A percentile compares a stretch with the other conserved stretches of the same genome.
Conservation (phyloP, 64 coral and sea anemone genomes). For the Montipora cactus region DNA sequence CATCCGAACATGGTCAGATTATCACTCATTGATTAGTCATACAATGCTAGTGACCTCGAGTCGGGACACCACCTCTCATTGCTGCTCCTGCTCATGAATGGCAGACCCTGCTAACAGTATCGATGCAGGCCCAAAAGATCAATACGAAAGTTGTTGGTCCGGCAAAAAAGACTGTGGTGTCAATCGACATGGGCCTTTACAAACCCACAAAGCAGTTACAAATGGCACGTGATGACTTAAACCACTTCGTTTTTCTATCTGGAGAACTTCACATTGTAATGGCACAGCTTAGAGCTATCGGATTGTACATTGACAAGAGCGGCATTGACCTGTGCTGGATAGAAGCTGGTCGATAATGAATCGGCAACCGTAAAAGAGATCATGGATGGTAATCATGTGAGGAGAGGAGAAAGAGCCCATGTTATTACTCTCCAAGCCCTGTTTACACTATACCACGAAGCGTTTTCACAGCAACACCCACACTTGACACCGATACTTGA, state of each 20-base stretch:
- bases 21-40: neutral
- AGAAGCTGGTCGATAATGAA: constrained; percentile 46
- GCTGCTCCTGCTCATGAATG: constrained; percentile 42
- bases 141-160: constrained; percentile 21
- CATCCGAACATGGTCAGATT: constrained; percentile 11
- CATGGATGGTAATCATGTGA: constrained; percentile 32
- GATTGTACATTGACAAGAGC: constrained; percentile 25
- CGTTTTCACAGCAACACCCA: constrained; percentile 20
- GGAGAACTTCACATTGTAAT: constrained; percentile 51
- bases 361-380: constrained; percentile 70
- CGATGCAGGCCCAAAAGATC: constrained; percentile 35
- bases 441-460: constrained; percentile 22
- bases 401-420: constrained; percentile 30
- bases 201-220: constrained; percentile 32
- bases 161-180: constrained; percentile 13
- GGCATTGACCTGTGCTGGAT: constrained; percentile 67
- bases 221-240: constrained; percentile 1
- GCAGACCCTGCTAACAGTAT: constrained; percentile 5
- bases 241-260: neutral
- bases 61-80: constrained; percentile 1
- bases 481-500: neutral
- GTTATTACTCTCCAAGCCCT: constrained; percentile 56
- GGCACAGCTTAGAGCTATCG: constrained; percentile 36
- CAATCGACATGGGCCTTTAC: constrained; percentile 8
- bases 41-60: constrained; percentile 20